Percentiles rank a stretch among this genome's conserved stretches.
These are phyloP conservation scores for Agrenia bidenticulata DNA, from an alignment of 2,888 invertebrate genomes.

Conservation along the genomic window DNA sequence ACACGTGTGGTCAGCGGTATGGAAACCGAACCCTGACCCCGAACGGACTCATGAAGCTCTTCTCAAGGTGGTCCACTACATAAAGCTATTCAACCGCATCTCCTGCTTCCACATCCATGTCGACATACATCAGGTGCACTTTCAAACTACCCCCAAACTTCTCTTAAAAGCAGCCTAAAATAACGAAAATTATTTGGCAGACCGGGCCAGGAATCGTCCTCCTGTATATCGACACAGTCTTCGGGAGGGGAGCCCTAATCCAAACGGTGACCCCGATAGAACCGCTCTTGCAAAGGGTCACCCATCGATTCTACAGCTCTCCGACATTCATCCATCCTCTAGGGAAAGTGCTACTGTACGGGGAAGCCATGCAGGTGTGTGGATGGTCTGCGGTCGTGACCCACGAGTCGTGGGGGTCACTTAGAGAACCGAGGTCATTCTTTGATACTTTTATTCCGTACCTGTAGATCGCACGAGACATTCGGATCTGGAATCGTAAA, in stretches of 20 bases:
- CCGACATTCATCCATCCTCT: constrained; percentile 62
- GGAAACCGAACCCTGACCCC: constrained; percentile 31
- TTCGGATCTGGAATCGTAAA: constrained; percentile 85
- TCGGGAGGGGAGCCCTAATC: constrained; percentile 61
- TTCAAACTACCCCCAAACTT: too few relatives aligned
- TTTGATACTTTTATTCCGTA: too few relatives aligned
- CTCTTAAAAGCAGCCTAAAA: too few relatives aligned
- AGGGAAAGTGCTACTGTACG: constrained; percentile 67
- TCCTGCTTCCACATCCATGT: constrained; percentile 35
- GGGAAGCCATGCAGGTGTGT: constrained; percentile 72
- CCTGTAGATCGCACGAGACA: constrained; percentile 82
- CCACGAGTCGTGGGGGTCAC: too few relatives aligned
- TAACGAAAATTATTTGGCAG: constrained; percentile 47
- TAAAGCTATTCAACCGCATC: constrained; percentile 31
- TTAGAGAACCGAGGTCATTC: too few relatives aligned
- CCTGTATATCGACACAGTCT: constrained; percentile 57
- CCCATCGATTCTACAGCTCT: constrained; percentile 75
- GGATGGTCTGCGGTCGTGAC: too few relatives aligned
- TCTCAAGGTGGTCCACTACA: constrained; percentile 32
- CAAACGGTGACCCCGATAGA: constrained; percentile 79
- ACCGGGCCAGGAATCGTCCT: constrained; percentile 60
- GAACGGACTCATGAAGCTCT: constrained; percentile 33
- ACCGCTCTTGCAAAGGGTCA: constrained; percentile 72
- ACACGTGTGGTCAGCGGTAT: constrained; percentile 42
- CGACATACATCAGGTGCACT: constrained; percentile 42